Evolutionary conservation across 2,797 vertebrate genomes (phyloP).

Genomic region (Enteromius afrohamiltoni): DNA sequence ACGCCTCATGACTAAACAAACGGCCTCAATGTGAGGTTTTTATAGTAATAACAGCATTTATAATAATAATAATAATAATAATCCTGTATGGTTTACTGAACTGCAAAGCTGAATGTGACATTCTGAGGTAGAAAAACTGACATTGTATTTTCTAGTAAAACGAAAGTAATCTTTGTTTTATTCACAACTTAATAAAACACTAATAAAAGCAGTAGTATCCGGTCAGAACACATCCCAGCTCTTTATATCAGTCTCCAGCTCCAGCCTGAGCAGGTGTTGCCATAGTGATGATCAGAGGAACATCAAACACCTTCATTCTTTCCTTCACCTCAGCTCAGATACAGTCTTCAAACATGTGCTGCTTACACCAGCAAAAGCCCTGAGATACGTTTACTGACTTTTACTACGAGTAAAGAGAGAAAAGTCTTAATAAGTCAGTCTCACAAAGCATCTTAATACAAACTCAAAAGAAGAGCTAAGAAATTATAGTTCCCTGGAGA

Average conservation of each 20-base stretch:
- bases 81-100: background rate
- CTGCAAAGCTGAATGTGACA: background rate
- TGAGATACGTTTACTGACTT: background rate
- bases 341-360: background rate
- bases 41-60: no score
- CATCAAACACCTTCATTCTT: background rate
- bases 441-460: background rate
- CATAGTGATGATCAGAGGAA: conserved; percentile 31
- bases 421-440: background rate
- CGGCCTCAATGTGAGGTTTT: no score
- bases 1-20: no score
- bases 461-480: background rate
- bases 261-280: conserved; percentile 21
- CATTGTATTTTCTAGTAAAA: background rate
- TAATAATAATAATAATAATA: no score
- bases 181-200: background rate
- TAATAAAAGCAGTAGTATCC: no score
- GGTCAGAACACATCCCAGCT: background rate
- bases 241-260: background rate
- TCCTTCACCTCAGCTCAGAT: background rate
- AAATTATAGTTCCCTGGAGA: no score
- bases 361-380: background rate
- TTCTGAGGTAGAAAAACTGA: background rate
- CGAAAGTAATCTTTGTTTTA: background rate
- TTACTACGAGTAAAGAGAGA: background rate